Conservation (phyloP, 1,140 invertebrate genomes). For the Pachyrhynchus sulphureomaculatus region DNA sequence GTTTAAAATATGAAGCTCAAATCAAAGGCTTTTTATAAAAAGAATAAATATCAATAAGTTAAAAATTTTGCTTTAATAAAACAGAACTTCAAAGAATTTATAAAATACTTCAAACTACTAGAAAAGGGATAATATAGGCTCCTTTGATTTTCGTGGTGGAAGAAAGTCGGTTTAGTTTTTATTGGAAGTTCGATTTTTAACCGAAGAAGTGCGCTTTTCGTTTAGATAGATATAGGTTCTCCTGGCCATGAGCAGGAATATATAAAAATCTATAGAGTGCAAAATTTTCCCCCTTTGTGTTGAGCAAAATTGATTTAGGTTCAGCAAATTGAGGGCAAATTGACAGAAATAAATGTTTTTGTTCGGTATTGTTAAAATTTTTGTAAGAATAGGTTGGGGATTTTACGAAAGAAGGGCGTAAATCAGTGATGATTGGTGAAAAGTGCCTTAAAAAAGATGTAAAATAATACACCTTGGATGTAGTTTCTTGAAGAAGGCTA, state of each 20-base stretch:
- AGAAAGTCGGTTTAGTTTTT: conserved; percentile 23
- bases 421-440: not conserved
- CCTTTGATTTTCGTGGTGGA: conserved; percentile 24
- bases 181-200: conserved; percentile 22
- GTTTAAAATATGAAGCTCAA: too few species aligned
- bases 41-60: too few species aligned
- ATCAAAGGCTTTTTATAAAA: too few species aligned
- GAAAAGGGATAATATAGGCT: conserved; percentile 10
- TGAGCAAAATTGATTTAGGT: conserved; percentile 22
- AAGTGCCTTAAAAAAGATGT: not conserved
- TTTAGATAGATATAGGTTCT: conserved; percentile 19
- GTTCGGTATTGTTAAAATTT: conserved; percentile 7
- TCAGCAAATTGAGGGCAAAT: conserved; percentile 23
- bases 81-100: not conserved
- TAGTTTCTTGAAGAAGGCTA: too few species aligned
- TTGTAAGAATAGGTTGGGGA: not conserved
- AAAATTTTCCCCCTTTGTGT: conserved; percentile 22
- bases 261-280: conserved; percentile 27
- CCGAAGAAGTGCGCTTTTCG: conserved; percentile 19
- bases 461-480: too few species aligned
- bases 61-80: too few species aligned
- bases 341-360: conserved; percentile 24
- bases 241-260: conserved; percentile 2
- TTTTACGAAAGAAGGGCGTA: not conserved
- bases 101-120: conserved; percentile 5